Evolutionary conservation across 2,888 invertebrate genomes (phyloP).

Genomic region (Celastrina argiolus): DNA sequence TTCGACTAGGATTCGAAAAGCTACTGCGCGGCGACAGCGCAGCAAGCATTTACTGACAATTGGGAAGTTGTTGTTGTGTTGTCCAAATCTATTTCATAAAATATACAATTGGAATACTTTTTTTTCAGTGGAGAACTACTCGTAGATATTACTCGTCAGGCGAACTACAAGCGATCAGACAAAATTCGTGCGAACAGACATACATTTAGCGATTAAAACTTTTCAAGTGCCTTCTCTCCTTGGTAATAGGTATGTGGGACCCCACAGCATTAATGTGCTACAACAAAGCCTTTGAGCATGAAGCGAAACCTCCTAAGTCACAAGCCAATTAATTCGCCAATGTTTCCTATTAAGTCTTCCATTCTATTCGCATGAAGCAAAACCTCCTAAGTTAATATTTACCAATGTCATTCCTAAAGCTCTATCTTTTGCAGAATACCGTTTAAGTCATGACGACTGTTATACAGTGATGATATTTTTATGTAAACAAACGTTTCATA

Average conservation of each 20-base stretch:
- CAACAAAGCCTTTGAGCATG: neutral
- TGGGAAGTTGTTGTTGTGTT: too few species aligned
- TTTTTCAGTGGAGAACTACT: conserved; percentile 86
- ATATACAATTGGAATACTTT: too few species aligned
- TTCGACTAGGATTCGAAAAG: too few species aligned
- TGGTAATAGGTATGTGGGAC: neutral
- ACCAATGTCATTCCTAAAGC: neutral
- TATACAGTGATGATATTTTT: too few species aligned
- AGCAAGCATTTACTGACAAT: too few species aligned
- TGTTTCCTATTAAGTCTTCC: neutral
- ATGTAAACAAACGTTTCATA: too few species aligned
- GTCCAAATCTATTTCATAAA: too few species aligned
- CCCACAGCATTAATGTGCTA: too few species aligned
- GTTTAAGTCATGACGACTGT: too few species aligned
- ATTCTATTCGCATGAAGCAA: neutral
- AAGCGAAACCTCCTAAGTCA: conserved; percentile 6
- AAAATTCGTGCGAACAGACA: conserved; percentile 91
- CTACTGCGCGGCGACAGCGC: too few species aligned
- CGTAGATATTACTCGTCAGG: conserved; percentile 87
- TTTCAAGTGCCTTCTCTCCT: conserved; percentile 59
- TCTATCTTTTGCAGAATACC: too few species aligned
- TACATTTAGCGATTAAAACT: conserved; percentile 82
- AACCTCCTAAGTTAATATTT: neutral
- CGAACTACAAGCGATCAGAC: conserved; percentile 85
- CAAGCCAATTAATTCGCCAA: neutral